Evolutionary conservation across 2,888 invertebrate genomes (phyloP).

Genomic region (Nephrotoma appendiculata): DNA sequence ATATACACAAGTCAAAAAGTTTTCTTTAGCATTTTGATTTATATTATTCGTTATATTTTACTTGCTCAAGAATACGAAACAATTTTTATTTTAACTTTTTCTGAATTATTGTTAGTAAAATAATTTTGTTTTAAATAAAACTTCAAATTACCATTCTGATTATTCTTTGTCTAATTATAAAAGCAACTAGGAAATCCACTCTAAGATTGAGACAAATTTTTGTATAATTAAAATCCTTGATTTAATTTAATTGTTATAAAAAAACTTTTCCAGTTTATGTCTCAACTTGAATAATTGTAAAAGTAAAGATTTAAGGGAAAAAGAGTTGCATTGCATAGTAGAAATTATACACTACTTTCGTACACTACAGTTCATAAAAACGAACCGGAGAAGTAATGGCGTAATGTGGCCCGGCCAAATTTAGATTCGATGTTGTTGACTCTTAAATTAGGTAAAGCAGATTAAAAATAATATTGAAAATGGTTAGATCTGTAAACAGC

Average conservation of each 20-base stretch:
- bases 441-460: no score
- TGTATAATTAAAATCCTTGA: not conserved
- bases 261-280: not conserved
- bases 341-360: no score
- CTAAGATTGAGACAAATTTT: not conserved
- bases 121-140: not conserved
- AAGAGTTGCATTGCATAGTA: no score
- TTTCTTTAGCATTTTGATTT: not conserved
- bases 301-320: no score
- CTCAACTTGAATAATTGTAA: no score
- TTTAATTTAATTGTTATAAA: not conserved
- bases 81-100: not conserved
- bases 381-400: no score
- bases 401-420: no score
- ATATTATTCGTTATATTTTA: not conserved
- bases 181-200: not conserved
- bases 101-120: not conserved
- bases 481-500: no score
- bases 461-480: no score
- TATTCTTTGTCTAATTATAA: not conserved
- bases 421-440: no score
- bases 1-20: not conserved
- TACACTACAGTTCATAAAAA: no score
- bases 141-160: not conserved
- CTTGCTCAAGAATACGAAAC: not conserved